phyloP scores from a whole-genome alignment of 2,888 invertebrate genomes.

The Agrochola macilenta region DNA sequence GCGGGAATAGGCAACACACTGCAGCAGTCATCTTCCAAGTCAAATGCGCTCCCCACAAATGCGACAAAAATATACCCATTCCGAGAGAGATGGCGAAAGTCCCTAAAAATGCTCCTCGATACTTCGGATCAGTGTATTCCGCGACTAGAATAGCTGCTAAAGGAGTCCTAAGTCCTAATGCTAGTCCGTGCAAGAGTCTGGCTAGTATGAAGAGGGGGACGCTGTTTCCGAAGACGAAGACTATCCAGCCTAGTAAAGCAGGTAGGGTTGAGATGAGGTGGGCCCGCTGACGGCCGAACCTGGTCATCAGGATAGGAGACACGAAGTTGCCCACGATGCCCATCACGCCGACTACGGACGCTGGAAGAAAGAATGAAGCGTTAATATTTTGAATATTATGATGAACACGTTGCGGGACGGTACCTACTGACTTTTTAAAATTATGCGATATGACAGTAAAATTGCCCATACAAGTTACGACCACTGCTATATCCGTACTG shows the following conservation, averaged over 20 bases:
- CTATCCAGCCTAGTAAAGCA: conserved; percentile 88
- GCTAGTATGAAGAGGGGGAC: conserved; percentile 85
- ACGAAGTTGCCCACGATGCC: conserved; percentile 88
- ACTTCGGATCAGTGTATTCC: conserved; percentile 91
- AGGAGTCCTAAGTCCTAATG: conserved; percentile 90
- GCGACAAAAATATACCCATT: conserved; percentile 91
- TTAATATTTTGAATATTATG: background rate
- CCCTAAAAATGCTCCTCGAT: conserved; percentile 92
- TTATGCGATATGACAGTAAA: too few relatives aligned
- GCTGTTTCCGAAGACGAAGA: conserved; percentile 83
- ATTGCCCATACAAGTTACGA: too few relatives aligned
- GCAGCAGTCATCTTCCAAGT: conserved; percentile 91
- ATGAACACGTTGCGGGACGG: too few relatives aligned
- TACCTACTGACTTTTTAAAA: too few relatives aligned
- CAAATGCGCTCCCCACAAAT: conserved; percentile 91
- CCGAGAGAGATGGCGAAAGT: conserved; percentile 92
- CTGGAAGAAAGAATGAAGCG: conserved; percentile 73
- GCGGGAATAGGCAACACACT: conserved; percentile 88
- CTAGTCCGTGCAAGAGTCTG: conserved; percentile 86
- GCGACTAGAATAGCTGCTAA: conserved; percentile 90
- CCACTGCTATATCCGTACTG: too few relatives aligned
- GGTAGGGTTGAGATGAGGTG: conserved; percentile 88
- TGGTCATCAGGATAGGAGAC: conserved; percentile 89
- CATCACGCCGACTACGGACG: conserved; percentile 86
- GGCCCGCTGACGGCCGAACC: conserved; percentile 90